Base-by-base conservation (phyloP, 2,113 vertebrate species). In the Beaufortia kweichowensis region DNA sequence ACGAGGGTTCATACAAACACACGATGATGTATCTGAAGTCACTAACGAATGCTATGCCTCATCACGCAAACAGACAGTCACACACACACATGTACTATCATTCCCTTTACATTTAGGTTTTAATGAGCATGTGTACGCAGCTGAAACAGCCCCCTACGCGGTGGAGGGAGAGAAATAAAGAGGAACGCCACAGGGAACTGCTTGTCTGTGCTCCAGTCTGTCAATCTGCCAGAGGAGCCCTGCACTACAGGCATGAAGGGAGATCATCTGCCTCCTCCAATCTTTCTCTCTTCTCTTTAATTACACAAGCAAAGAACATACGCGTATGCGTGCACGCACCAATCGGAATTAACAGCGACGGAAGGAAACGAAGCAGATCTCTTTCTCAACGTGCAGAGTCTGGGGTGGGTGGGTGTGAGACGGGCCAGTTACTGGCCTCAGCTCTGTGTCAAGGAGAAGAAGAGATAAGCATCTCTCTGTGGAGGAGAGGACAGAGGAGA, bases 391-490 rank as follows among this genome's bases (percentile, higher is more conserved):
- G 48, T 21, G 48, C 41, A 46, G 75, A 72, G 56, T 77, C 43
- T 21, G 43, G 76, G 83, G 85, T 84, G 81, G 77, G 35, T 48
- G 15, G 15, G 5, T 48, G 79, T 84, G 79, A 76, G 74, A 83
- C 66, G 85, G 80, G 79, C 81, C 84, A 89, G 87, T 89, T 84
- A 89, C 79, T 83, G 66, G 81, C 87, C 79, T 88, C 81, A 78
- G 78, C 84, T 82, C 81, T 85, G 83, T 80, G 81, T 84, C 83
- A 85, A 85, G 59, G 62, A 80, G 70, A 41, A 84, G 81, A 76
- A 73, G 61, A 79, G 77, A 75, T 28, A 69, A 59, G 83, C 84
- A 59, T 87, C 78, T 87, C 84, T 84, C 75, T 46, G 41, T 76
- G 79, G 76, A 14, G 26, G 61, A 48, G 61, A 15, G 23, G 43